Evolutionary conservation across 30 jellyfish, hydroid and myxozoan species (phyloP).

Genomic region (Hydra vulgaris): DNA sequence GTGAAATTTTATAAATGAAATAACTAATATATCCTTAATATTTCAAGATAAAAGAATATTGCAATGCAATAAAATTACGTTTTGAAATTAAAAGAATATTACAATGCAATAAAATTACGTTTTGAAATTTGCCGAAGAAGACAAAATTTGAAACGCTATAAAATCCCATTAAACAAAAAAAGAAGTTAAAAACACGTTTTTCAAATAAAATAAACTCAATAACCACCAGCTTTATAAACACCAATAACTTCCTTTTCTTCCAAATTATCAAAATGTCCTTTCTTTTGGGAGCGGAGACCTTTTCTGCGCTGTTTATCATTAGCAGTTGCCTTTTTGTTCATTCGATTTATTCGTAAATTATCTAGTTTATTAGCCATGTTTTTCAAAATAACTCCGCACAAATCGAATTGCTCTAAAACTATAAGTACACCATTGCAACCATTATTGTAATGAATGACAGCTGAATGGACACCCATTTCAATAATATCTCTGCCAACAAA

Average conservation of each 20-base stretch:
- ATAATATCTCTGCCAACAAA: too few relatives aligned
- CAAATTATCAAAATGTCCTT: neutral
- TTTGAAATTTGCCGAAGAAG: neutral
- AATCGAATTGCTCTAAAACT: neutral
- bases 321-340: neutral
- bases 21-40: too few relatives aligned
- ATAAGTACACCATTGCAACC: neutral
- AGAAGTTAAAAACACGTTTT: too few relatives aligned
- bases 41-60: too few relatives aligned
- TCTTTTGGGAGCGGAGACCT: neutral
- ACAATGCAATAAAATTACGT: neutral
- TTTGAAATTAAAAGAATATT: neutral
- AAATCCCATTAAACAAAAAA: neutral
- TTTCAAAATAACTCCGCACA: too few relatives aligned
- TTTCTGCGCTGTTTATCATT: slow-evolving; percentile 4
- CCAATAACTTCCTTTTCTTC: neutral
- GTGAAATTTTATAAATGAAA: too few relatives aligned
- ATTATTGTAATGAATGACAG: neutral
- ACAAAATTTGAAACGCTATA: neutral
- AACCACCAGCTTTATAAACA: neutral
- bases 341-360: neutral
- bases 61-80: too few relatives aligned
- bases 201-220: neutral
- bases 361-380: neutral
- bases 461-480: too few relatives aligned